Conservation (phyloP, 2,113 vertebrate genomes). For the Clarias magur region DNA sequence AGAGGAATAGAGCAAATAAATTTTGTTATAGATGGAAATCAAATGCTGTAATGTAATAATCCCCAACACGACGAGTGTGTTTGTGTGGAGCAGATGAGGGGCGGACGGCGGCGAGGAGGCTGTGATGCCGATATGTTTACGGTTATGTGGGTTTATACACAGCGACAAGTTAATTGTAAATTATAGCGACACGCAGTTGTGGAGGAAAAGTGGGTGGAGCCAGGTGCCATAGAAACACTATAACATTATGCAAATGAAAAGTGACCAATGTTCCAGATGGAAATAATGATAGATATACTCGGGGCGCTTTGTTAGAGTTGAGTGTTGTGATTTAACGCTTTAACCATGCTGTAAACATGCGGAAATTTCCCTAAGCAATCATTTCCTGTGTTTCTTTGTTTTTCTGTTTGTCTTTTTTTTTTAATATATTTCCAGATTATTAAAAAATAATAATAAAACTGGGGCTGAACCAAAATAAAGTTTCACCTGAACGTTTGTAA, state of each 20-base stretch:
- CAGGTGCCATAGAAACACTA: not conserved
- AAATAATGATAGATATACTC: not conserved
- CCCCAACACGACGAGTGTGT: not conserved
- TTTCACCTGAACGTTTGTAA: not conserved
- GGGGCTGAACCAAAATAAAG: no score
- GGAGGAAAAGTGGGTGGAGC: not conserved
- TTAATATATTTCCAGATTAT: not conserved
- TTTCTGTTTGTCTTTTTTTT: not conserved
- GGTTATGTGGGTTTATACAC: not conserved
- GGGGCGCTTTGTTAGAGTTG: not conserved
- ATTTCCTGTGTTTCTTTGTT: not conserved
- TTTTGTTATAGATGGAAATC: conserved; percentile 35
- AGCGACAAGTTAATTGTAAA: not conserved
- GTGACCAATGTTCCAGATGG: not conserved
- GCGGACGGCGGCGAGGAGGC: no score
- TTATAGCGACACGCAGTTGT: not conserved
- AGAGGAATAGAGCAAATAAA: conserved; percentile 20
- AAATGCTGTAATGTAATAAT: conserved; percentile 14
- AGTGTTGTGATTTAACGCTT: not conserved
- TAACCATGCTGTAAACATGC: not conserved
- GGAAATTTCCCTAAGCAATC: not conserved
- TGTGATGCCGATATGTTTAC: not conserved
- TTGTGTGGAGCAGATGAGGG: not conserved
- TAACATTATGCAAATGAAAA: conserved; percentile 4
- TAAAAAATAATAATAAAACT: not conserved